Evolutionary conservation across 2,797 vertebrate species (phyloP).

Genomic region (Lepilemur septentrionalis): DNA sequence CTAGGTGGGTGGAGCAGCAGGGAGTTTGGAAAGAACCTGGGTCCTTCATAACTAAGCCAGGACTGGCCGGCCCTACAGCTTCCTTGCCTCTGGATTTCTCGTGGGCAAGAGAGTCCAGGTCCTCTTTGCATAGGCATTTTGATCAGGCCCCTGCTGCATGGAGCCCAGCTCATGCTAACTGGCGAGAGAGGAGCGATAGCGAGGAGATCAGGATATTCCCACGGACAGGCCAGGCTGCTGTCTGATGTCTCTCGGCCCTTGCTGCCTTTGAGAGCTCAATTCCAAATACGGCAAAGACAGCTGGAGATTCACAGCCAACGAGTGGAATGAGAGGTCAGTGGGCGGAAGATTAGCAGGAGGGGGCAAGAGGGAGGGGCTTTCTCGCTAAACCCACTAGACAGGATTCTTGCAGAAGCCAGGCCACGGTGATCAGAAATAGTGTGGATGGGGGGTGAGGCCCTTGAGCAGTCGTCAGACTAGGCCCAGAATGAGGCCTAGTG

Average conservation of each 20-base stretch:
- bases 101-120: not conserved
- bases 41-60: not conserved
- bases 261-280: not conserved
- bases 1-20: no score
- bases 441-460: not conserved
- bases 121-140: not conserved
- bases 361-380: not conserved
- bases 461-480: not conserved
- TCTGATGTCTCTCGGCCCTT: no score
- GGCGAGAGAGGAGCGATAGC: not conserved
- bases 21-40: not conserved
- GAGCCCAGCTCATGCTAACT: fast-evolving
- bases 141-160: no score
- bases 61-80: fast-evolving
- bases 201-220: not conserved
- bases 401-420: not conserved
- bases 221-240: not conserved
- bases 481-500: not conserved
- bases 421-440: not conserved
- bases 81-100: not conserved
- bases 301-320: not conserved
- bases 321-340: not conserved
- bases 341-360: not conserved
- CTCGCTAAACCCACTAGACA: no score
- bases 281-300: not conserved